Base-by-base conservation (phyloP, 1,140 invertebrate species). In the Heterodera carotae region DNA sequence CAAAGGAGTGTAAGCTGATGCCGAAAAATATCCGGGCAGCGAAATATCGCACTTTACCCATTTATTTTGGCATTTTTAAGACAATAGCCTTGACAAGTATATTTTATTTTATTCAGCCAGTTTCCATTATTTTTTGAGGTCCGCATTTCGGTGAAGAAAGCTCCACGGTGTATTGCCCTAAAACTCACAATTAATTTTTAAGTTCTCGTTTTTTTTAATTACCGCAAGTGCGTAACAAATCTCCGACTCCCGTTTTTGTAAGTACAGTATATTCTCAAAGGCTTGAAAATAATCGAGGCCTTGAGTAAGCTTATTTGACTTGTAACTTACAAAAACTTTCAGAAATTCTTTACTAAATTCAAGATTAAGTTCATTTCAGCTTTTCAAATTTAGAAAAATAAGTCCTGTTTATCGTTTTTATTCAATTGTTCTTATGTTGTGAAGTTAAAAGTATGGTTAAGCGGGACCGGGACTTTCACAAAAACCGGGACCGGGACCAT, bases 91-190 rank as follows among this genome's bases (percentile, higher is more conserved):
- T n/a, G n/a, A n/a, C n/a, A n/a, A n/a, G n/a, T n/a, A n/a, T n/a
- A n/a, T n/a, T n/a, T n/a, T n/a, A n/a, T n/a, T n/a, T n/a, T n/a
- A n/a, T n/a, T n/a, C n/a, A n/a, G n/a, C n/a, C n/a, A n/a, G n/a
- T n/a, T n/a, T n/a, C n/a, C n/a, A n/a, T n/a, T n/a, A n/a, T n/a
- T n/a, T n/a, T n/a, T n/a, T n/a, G n/a, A n/a, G n/a, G 96, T 97
- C 77, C 95, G 91, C 93, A 97, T 97, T 86, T 94, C 92, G 88
- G 94, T 92, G 86, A 99, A 99, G 87, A 95, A 97, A 0, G 94
- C 92, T 22, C 97, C 97, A 88, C 96, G 91, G 88, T 99, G 96
- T 76, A 98, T 93, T 53, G 81, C 83, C 22, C 84, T 79, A 27
- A 80, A 0, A 69, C 18, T 69, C 7, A 69, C 27, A 71, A 48